Evolutionary conservation across 2,113 vertebrate genomes (phyloP).

Genomic region (Pluvianellus socialis): DNA sequence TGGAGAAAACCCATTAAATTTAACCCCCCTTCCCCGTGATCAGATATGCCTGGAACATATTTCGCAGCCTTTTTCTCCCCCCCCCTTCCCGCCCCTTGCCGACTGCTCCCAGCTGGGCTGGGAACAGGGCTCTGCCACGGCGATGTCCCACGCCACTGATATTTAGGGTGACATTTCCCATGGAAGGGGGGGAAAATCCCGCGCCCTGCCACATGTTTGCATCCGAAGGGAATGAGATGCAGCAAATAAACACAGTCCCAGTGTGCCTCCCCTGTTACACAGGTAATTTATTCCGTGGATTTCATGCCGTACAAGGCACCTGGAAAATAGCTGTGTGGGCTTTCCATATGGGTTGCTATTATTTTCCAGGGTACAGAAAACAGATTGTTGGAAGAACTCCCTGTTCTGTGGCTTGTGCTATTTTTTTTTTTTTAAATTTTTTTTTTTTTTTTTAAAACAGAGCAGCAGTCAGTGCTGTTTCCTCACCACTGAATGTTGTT

Average conservation of each 20-base stretch:
- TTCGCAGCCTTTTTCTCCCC: background rate
- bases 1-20: background rate
- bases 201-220: accelerated
- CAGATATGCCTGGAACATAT: background rate
- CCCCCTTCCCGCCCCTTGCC: accelerated
- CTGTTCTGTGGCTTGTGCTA: conserved; percentile 39
- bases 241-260: background rate
- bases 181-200: background rate
- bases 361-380: conserved; percentile 50
- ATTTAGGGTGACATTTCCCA: background rate
- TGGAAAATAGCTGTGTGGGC: conserved; percentile 53
- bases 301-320: background rate
- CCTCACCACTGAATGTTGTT: background rate
- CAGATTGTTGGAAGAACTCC: conserved; percentile 64
- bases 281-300: background rate
- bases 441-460: background rate
- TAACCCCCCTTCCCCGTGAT: background rate
- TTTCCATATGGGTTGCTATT: conserved; percentile 53
- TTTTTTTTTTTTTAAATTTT: background rate
- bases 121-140: background rate
- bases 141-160: accelerated
- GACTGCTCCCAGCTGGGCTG: background rate
- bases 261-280: background rate
- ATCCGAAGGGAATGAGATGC: accelerated
- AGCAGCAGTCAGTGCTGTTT: conserved; percentile 23